Percentiles rank a stretch among this genome's conserved stretches.
Evolutionary conservation across 2,113 vertebrate species (phyloP).

Genomic region (Oxygymnocypris stewartii): DNA sequence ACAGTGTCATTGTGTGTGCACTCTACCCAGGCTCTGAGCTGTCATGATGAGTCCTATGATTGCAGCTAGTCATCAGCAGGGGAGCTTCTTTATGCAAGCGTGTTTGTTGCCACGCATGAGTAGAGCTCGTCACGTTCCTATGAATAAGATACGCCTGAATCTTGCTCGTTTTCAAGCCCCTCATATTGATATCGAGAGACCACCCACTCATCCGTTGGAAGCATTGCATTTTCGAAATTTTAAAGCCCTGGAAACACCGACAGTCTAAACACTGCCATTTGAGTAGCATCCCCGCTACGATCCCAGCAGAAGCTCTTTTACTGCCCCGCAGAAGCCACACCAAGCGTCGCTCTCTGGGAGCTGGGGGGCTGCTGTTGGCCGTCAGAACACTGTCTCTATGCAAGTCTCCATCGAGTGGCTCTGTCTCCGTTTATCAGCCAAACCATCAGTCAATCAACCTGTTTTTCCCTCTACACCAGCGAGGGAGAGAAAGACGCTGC

Average conservation of each 20-base stretch:
- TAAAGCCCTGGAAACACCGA: background rate
- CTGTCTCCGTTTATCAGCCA: conserved; percentile 52
- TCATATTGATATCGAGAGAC: background rate
- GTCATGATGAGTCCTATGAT: conserved; percentile 13
- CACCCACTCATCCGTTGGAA: background rate
- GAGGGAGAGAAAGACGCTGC: conserved; percentile 31
- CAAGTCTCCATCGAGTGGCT: conserved; percentile 42
- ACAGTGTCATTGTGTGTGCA: background rate
- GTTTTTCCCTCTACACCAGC: conserved; percentile 42
- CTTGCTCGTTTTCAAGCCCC: background rate
- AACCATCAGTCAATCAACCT: conserved; percentile 55
- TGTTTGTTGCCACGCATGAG: background rate
- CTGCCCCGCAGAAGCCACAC: background rate
- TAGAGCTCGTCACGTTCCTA: background rate
- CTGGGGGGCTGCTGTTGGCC: conserved; percentile 22
- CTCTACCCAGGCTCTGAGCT: background rate
- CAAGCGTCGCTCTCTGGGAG: background rate
- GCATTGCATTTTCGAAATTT: background rate
- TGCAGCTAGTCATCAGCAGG: conserved; percentile 22
- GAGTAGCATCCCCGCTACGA: background rate
- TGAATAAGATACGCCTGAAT: background rate
- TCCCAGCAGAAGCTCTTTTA: conserved; percentile 9
- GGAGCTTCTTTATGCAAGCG: background rate
- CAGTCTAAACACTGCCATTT: conserved; percentile 2
- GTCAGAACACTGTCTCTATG: conserved; percentile 25